Conservation (phyloP, 2,113 vertebrate genomes). For the Trematocara marginatum region DNA sequence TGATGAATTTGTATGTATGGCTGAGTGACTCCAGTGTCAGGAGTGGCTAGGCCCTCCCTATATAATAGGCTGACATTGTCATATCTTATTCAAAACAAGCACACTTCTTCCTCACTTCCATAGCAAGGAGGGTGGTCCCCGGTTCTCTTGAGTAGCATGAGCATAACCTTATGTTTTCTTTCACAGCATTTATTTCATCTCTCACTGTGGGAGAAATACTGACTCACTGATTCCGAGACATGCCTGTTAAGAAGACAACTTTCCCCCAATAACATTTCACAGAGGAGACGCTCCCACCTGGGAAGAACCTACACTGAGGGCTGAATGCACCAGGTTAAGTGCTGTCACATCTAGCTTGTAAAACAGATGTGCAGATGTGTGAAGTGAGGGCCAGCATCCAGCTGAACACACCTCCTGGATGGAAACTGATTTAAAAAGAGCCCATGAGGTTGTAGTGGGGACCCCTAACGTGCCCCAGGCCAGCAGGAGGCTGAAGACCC, state of each 20-base stretch:
- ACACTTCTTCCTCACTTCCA: not conserved
- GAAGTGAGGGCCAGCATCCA: not conserved
- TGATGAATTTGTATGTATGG: not conserved
- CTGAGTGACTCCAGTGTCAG: not conserved
- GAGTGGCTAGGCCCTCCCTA: not conserved
- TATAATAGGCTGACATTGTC: not conserved
- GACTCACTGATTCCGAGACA: not conserved
- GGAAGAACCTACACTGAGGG: not conserved
- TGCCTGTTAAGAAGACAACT: not conserved
- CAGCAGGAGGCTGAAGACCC: not conserved
- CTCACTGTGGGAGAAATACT: not conserved
- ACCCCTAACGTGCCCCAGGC: not conserved
- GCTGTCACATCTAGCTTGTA: not conserved
- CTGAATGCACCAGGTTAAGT: not conserved
- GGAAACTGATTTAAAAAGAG: not conserved
- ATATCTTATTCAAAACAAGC: not conserved
- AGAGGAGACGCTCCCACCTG: rapidly evolving
- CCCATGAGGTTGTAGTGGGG: not conserved
- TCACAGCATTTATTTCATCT: not conserved
- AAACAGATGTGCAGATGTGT: not conserved
- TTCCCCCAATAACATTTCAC: not conserved
- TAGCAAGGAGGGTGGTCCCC: not conserved
- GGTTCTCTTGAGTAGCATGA: not conserved
- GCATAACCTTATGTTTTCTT: not conserved
- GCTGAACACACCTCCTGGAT: not conserved